A percentile compares a stretch with the other conserved stretches of the same genome.
Evolutionary conservation across 2,888 invertebrate species (phyloP).

Genomic region (Nemoura dubitans): DNA sequence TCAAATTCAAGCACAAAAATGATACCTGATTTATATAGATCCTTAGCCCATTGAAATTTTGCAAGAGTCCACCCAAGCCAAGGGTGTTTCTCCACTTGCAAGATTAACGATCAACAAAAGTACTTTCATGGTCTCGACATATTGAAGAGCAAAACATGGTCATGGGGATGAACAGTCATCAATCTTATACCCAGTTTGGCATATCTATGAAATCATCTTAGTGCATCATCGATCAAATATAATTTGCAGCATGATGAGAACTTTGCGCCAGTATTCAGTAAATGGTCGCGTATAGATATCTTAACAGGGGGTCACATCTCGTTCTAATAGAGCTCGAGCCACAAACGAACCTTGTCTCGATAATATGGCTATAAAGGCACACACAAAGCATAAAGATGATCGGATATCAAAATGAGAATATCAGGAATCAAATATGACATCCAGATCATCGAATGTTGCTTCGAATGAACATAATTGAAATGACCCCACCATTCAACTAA

Average conservation of each 20-base stretch:
- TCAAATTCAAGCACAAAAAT: no score
- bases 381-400: background rate
- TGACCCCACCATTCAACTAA: no score
- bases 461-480: no score
- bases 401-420: background rate
- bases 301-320: background rate
- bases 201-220: background rate
- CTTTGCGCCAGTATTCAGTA: background rate
- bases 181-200: slow-evolving; percentile 7
- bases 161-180: slow-evolving; percentile 21
- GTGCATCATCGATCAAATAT: slow-evolving; percentile 13
- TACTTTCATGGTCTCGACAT: slow-evolving; percentile 13
- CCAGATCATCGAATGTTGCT: background rate
- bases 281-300: background rate
- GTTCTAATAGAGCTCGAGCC: background rate
- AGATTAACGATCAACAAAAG: background rate
- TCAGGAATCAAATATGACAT: background rate
- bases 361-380: background rate
- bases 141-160: slow-evolving; percentile 24
- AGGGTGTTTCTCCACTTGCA: background rate
- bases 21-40: no score
- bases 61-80: background rate
- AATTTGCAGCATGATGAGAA: background rate
- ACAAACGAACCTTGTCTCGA: no score
- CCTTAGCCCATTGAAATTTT: no score